Percentiles rank a stretch among this genome's conserved stretches.
Evolutionary conservation across 2,797 vertebrate species (phyloP).

Genomic region (Cryptoprocta ferox): DNA sequence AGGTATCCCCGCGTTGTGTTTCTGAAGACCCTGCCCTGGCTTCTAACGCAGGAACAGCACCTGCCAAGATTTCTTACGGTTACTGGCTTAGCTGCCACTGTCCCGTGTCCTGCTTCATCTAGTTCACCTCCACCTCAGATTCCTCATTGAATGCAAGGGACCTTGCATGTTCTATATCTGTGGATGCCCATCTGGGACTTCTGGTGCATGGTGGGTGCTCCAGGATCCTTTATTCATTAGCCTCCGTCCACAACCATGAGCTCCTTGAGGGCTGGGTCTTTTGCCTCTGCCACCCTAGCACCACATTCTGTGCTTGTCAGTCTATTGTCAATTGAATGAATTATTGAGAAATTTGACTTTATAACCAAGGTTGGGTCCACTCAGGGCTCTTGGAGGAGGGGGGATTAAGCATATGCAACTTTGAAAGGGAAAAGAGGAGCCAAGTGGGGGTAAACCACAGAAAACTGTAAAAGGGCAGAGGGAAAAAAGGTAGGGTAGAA

Average conservation of each 20-base stretch:
- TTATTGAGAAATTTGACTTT: neutral
- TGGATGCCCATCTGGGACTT: neutral
- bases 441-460: neutral
- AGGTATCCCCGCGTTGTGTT: neutral
- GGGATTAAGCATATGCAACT: neutral
- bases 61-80: neutral
- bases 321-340: neutral
- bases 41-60: neutral
- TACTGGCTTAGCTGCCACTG: too few species aligned
- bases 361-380: neutral
- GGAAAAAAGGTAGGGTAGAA: neutral
- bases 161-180: neutral
- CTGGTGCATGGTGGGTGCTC: neutral
- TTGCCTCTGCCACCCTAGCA: neutral
- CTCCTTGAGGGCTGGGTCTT: neutral
- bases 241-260: neutral
- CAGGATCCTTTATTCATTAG: neutral
- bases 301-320: too few species aligned
- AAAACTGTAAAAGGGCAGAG: neutral
- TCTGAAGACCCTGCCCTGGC: neutral
- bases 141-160: neutral
- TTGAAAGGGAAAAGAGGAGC: neutral
- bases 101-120: neutral
- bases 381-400: neutral
- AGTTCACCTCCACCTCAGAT: neutral